phyloP scores from a whole-genome alignment of 2,797 vertebrate species.

The Darevskia nairensis region DNA sequence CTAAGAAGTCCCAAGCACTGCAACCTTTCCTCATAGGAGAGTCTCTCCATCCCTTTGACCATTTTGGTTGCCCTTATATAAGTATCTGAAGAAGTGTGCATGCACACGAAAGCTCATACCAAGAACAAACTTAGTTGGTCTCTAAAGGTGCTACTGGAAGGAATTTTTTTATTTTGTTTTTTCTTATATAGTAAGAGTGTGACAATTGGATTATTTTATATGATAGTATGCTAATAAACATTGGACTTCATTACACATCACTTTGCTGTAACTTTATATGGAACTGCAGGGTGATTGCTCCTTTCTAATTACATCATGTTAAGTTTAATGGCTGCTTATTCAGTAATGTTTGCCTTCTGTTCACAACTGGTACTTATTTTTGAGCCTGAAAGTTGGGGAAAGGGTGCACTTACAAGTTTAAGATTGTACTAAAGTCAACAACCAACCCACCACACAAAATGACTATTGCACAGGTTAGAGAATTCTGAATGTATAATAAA shows the following conservation, averaged over 20 bases:
- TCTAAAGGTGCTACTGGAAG: too few species aligned
- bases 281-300: background rate
- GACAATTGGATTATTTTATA: too few species aligned
- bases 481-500: background rate
- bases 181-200: too few species aligned
- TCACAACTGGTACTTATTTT: background rate
- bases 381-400: background rate
- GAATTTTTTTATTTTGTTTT: too few species aligned
- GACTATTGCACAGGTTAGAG: background rate
- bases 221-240: background rate
- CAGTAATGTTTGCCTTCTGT: background rate
- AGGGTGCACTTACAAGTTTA: background rate
- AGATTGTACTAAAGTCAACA: background rate
- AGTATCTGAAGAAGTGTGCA: too few species aligned
- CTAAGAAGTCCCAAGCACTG: too few species aligned
- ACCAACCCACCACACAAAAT: background rate
- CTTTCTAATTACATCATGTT: background rate
- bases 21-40: too few species aligned
- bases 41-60: too few species aligned
- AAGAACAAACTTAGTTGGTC: too few species aligned
- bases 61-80: too few species aligned
- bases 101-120: too few species aligned
- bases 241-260: background rate
- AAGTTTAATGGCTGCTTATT: background rate
- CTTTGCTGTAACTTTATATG: background rate